phyloP scores from a whole-genome alignment of 2,113 vertebrate species.

The Ciconia maguari region DNA sequence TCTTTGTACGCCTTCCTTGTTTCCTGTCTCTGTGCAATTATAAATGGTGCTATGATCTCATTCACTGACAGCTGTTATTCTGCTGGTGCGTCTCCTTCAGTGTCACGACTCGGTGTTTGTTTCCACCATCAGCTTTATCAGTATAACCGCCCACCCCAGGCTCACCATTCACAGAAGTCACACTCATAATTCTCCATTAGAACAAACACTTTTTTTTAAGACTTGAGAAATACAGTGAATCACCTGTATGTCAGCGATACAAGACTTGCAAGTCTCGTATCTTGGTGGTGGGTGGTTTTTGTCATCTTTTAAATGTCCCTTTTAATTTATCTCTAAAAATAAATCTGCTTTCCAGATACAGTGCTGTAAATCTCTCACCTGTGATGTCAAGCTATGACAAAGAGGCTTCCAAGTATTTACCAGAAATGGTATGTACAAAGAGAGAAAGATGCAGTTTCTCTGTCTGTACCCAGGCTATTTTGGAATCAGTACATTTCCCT shows the following conservation, averaged over 20 bases:
- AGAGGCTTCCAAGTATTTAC: not conserved
- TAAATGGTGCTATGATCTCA: not conserved
- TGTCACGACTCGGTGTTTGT: not conserved
- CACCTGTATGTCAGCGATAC: not conserved
- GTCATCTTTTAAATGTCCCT: not conserved
- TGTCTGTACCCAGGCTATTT: not conserved
- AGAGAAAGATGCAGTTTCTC: not conserved
- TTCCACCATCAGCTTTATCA: accelerated
- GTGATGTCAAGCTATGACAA: not conserved
- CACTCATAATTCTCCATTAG: accelerated
- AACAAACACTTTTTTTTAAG: not conserved
- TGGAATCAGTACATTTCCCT: not conserved
- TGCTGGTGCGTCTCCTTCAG: not conserved
- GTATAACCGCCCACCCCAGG: not conserved
- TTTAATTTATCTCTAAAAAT: not conserved
- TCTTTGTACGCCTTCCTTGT: not conserved
- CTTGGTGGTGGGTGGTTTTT: not conserved
- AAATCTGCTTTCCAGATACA: not conserved
- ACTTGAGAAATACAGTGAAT: not conserved
- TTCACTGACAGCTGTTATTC: not conserved
- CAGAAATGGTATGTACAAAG: not conserved
- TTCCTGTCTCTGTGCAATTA: not conserved
- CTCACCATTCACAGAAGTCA: not conserved
- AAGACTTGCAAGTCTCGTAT: accelerated
- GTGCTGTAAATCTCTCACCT: not conserved